phyloP scores from a whole-genome alignment of 2,797 vertebrate species.

The Petrocephalus sullivani region DNA sequence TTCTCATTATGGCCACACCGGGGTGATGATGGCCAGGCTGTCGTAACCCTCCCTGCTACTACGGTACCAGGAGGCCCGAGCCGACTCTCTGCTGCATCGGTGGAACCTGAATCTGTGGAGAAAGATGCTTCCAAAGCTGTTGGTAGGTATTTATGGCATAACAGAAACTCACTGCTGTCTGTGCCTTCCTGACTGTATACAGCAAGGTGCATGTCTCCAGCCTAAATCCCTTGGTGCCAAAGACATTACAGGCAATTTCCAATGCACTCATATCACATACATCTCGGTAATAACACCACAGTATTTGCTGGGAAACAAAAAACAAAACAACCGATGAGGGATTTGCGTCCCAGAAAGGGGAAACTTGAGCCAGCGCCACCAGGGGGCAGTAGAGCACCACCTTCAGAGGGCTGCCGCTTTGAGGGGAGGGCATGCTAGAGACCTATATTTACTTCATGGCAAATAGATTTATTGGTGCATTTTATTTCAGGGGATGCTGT shows the following conservation, averaged over 20 bases:
- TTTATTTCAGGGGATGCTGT: constrained; percentile 1
- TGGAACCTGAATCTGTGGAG: neutral
- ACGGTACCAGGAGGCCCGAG: neutral
- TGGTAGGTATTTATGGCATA: neutral
- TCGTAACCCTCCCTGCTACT: neutral
- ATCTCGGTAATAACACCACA: neutral
- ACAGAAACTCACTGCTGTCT: neutral
- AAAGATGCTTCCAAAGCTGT: neutral
- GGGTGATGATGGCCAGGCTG: neutral
- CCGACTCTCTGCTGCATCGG: neutral
- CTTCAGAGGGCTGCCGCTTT: neutral
- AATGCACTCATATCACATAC: neutral
- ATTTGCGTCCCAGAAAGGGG: neutral
- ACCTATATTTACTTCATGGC: neutral
- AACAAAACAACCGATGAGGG: neutral
- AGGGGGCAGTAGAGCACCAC: constrained; percentile 15
- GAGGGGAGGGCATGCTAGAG: neutral
- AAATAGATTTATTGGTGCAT: constrained; percentile 19
- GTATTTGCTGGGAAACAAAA: neutral
- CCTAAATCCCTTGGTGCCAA: neutral
- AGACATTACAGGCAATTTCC: neutral
- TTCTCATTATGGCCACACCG: constrained; percentile 2
- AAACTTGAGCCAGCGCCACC: neutral
- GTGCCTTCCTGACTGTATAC: neutral
- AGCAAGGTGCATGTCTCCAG: neutral